Percentiles rank a stretch among this genome's conserved stretches.
phyloP scores from a whole-genome alignment of 2,113 vertebrate species.

The Myocastor coypus region DNA sequence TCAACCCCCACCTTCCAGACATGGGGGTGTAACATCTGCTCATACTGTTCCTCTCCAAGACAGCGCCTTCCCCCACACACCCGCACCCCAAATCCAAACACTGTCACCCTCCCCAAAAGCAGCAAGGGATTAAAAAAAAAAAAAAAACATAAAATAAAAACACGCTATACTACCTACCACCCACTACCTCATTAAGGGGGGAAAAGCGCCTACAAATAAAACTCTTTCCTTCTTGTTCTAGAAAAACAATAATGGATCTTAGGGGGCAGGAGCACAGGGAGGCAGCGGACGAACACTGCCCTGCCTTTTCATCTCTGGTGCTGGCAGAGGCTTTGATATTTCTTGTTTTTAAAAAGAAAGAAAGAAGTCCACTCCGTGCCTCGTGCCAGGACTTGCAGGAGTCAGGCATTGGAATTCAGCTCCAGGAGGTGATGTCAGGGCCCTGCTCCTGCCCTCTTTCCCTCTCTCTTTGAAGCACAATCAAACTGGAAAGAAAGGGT shows the following conservation, averaged over 20 bases:
- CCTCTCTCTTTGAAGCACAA: not conserved
- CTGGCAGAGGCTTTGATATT: not conserved
- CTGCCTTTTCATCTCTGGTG: not conserved
- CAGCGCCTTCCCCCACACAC: constrained; percentile 59
- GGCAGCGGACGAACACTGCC: not conserved
- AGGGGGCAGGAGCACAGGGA: not conserved
- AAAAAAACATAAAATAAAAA: constrained; percentile 70
- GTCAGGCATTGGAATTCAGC: not conserved
- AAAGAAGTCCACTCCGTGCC: not conserved
- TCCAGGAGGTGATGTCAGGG: not conserved
- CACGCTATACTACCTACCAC: constrained; percentile 1
- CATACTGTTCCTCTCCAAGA: constrained; percentile 18
- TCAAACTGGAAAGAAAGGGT: not conserved
- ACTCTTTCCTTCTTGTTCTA: constrained; percentile 46
- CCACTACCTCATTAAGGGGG: constrained; percentile 59
- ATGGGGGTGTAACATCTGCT: constrained; percentile 78
- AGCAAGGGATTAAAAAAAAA: constrained; percentile 47
- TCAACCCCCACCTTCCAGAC: constrained; percentile 72
- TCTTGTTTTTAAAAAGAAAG: not conserved
- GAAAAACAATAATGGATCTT: constrained; percentile 19
- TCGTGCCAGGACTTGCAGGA: fast-evolving
- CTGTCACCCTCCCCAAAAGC: constrained; percentile 55
- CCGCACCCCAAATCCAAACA: constrained; percentile 61
- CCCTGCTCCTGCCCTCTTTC: not conserved
- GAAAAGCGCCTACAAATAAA: not conserved